Conservation (phyloP, 2,888 invertebrate species). For the Dynastes grantii region DNA sequence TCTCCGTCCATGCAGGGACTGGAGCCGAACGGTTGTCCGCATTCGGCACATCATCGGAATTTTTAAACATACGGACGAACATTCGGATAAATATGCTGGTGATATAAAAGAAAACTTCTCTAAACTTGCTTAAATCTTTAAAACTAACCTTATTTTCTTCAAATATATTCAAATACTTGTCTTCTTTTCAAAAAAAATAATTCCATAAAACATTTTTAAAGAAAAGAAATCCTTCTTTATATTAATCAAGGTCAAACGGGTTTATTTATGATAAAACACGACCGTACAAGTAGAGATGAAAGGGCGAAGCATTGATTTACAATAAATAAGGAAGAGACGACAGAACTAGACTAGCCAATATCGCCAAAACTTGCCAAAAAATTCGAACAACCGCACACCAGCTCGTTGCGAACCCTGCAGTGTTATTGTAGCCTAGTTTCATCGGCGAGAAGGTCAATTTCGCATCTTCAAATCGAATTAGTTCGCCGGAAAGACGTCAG, state of each 20-base stretch:
- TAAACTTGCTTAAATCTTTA: too few relatives aligned
- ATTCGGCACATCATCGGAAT: neutral
- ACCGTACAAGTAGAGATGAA: too few relatives aligned
- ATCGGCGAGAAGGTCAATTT: slow-evolving; percentile 5
- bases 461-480: neutral
- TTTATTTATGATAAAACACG: too few relatives aligned
- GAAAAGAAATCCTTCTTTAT: too few relatives aligned
- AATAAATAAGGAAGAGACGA: slow-evolving; percentile 11
- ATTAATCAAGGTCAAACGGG: too few relatives aligned
- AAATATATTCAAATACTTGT: too few relatives aligned
- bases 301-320: neutral
- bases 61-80: neutral
- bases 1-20: slow-evolving; percentile 57
- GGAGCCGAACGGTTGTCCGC: slow-evolving; percentile 36
- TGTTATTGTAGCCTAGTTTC: slow-evolving; percentile 8
- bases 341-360: slow-evolving; percentile 2
- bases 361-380: slow-evolving; percentile 29
- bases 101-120: too few relatives aligned
- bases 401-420: neutral
- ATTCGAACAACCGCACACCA: neutral
- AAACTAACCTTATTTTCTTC: too few relatives aligned
- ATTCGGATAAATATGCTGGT: neutral
- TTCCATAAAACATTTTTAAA: too few relatives aligned
- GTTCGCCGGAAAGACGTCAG: neutral
- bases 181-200: too few relatives aligned